Percentiles rank a stretch among this genome's conserved stretches.
phyloP scores from a whole-genome alignment of 2,888 invertebrate species.

The Synergus japonicus region DNA sequence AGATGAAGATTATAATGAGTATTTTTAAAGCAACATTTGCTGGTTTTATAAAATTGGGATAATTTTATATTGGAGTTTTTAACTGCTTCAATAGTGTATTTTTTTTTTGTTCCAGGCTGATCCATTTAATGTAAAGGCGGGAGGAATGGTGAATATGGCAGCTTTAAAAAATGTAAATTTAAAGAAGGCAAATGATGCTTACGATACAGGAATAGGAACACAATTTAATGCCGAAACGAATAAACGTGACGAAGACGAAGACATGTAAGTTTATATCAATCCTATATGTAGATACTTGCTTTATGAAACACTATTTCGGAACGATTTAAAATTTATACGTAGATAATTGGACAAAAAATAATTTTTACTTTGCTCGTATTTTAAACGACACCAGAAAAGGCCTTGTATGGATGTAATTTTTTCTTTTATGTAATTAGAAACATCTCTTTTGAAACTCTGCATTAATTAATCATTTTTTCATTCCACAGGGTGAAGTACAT shows the following conservation, averaged over 20 bases:
- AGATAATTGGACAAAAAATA: too few species aligned
- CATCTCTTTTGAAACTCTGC: neutral
- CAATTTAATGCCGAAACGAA: slow-evolving; percentile 99
- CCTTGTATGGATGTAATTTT: slow-evolving; percentile 24
- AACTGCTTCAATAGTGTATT: slow-evolving; percentile 22
- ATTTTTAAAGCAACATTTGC: neutral
- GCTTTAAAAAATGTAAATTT: slow-evolving; percentile 89
- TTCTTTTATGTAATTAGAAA: neutral
- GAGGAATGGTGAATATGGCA: slow-evolving; percentile 94
- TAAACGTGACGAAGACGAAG: slow-evolving; percentile 98
- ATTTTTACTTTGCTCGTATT: too few species aligned
- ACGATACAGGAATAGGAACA: slow-evolving; percentile 96
- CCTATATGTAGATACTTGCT: too few species aligned
- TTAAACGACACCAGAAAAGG: neutral
- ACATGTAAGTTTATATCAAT: slow-evolving; percentile 86
- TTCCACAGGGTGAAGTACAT: slow-evolving; percentile 85
- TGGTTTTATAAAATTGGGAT: too few species aligned
- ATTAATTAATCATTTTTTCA: slow-evolving; percentile 26
- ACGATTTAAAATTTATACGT: too few species aligned
- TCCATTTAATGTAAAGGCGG: slow-evolving; percentile 87
- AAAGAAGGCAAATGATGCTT: slow-evolving; percentile 90
- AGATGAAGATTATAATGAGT: neutral
- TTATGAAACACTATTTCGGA: too few species aligned
- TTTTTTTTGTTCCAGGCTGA: slow-evolving; percentile 80
- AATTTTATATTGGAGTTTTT: slow-evolving; percentile 26